phyloP scores from a whole-genome alignment of 2,797 vertebrate species.

The Tenualosa ilisha region DNA sequence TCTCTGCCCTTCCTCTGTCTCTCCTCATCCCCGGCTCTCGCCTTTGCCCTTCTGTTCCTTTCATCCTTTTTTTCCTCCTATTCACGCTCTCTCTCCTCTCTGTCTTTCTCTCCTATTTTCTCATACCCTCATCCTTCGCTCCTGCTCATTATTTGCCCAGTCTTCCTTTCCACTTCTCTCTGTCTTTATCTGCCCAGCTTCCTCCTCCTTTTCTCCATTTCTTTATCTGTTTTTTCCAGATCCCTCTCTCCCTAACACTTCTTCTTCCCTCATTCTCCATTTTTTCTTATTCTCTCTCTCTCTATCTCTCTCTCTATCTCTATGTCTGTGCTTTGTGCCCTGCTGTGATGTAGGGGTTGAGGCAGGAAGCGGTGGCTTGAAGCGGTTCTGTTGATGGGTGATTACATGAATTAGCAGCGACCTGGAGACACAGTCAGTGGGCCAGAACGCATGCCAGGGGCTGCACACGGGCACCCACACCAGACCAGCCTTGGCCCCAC shows the following conservation, averaged over 20 bases:
- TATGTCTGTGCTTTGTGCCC: not conserved
- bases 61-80: not conserved
- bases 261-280: not conserved
- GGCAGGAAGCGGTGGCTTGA: not conserved
- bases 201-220: too few relatives aligned
- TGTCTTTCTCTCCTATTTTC: not conserved
- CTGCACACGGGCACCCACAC: not conserved
- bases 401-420: conserved; percentile 19
- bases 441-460: conserved; percentile 5
- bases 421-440: conserved; percentile 8
- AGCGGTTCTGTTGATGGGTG: conserved; percentile 15
- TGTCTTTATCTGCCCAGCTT: too few relatives aligned
- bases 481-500: not conserved
- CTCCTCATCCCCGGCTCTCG: not conserved
- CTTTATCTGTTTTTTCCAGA: too few relatives aligned
- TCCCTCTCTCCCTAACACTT: not conserved
- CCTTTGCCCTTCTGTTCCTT: not conserved
- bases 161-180: too few relatives aligned
- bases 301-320: not conserved
- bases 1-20: not conserved
- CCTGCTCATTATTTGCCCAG: not conserved
- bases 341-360: not conserved
- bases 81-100: not conserved
- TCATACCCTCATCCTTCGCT: not conserved
- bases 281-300: not conserved